Percentiles rank a stretch among this genome's conserved stretches.
Conservation (phyloP, 1,140 invertebrate species). For the Macrobrachium rosenbergii region DNA sequence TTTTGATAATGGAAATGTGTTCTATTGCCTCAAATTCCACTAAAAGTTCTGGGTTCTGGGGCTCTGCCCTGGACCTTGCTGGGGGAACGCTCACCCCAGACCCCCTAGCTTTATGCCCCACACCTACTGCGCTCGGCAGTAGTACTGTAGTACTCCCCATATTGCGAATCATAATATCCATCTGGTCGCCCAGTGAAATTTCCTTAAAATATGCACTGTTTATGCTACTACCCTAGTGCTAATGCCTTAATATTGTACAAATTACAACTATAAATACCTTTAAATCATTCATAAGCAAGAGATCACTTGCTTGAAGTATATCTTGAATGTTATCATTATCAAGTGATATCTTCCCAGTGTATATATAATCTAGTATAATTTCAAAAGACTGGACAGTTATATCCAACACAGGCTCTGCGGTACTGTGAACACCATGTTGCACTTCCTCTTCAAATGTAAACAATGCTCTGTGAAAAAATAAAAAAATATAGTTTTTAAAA, state of each 20-base stretch:
- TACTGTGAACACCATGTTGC: conserved; percentile 20
- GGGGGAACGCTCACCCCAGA: no score
- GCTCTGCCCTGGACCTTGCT: no score
- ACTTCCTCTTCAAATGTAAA: conserved; percentile 52
- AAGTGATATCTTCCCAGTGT: conserved; percentile 35
- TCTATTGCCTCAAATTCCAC: no score
- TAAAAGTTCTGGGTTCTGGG: no score
- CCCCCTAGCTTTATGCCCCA: no score
- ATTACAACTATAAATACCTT: conserved; percentile 20
- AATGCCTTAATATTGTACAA: not conserved
- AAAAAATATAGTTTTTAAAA: not conserved
- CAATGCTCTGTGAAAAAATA: conserved; percentile 24
- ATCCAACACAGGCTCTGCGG: conserved; percentile 45
- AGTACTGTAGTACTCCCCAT: no score
- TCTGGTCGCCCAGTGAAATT: no score
- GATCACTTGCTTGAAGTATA: conserved; percentile 51
- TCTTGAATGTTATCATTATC: conserved; percentile 54
- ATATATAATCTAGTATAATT: conserved; percentile 51
- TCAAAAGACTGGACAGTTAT: conserved; percentile 45
- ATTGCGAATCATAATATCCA: no score
- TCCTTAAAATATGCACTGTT: not conserved
- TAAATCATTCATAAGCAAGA: conserved; percentile 49
- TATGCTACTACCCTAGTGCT: not conserved
- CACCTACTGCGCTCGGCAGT: no score
- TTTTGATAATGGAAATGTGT: no score